A percentile compares a stretch with the other conserved stretches of the same genome.
These are phyloP conservation scores for Zeuzera pyrina DNA, from an alignment of 2,888 invertebrate genomes.

Conservation along the genomic window DNA sequence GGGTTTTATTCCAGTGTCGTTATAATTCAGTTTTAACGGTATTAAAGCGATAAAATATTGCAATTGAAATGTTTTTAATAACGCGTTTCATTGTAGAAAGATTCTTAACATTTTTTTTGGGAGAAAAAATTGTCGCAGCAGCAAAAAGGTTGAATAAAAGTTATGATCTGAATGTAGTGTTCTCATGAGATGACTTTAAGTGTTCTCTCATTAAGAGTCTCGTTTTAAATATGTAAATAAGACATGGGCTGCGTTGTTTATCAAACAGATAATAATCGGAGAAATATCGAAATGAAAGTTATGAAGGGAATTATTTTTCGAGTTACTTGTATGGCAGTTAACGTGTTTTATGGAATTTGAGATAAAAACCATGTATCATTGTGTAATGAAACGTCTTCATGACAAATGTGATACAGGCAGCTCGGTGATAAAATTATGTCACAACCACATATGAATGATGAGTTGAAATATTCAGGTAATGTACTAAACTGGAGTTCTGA, in stretches of 20 bases:
- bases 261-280: constrained; percentile 21
- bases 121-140: not conserved
- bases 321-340: constrained; percentile 1
- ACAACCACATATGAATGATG: too few relatives aligned
- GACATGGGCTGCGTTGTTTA: constrained; percentile 15
- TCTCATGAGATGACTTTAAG: not conserved
- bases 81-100: too few relatives aligned
- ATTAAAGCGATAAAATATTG: constrained; percentile 6
- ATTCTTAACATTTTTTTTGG: too few relatives aligned
- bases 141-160: not conserved
- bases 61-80: too few relatives aligned
- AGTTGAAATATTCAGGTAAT: too few relatives aligned
- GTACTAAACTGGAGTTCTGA: too few relatives aligned
- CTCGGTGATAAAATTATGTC: too few relatives aligned
- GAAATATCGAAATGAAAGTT: constrained; percentile 12
- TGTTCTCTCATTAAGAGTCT: not conserved
- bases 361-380: too few relatives aligned
- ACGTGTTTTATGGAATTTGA: constrained; percentile 8
- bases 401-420: too few relatives aligned
- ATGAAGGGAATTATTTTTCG: constrained; percentile 9
- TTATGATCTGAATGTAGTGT: not conserved
- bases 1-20: constrained; percentile 9
- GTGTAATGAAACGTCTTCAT: too few relatives aligned
- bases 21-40: constrained; percentile 6
- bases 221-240: constrained; percentile 22